Evolutionary conservation across 2,888 invertebrate genomes (phyloP).

Genomic region (Dione juno): DNA sequence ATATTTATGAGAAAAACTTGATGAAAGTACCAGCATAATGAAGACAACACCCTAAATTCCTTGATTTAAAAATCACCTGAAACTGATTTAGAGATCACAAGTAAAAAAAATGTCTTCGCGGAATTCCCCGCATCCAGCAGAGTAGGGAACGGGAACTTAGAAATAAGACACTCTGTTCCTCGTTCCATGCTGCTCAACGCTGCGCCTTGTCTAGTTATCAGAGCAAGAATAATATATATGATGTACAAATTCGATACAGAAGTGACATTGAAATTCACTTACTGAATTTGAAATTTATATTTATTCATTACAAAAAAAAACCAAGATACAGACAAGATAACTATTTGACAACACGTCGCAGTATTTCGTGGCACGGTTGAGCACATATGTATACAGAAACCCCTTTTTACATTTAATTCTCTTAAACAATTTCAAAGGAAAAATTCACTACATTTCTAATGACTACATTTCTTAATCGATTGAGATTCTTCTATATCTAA

Average conservation of each 20-base stretch:
- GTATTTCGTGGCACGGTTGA: not conserved
- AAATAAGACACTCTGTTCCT: too few species aligned
- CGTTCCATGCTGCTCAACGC: too few species aligned
- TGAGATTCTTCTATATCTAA: conserved; percentile 3
- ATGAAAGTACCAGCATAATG: conserved; percentile 3
- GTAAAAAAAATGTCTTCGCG: not conserved
- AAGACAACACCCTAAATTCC: conserved; percentile 2
- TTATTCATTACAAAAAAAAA: too few species aligned
- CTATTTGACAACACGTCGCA: not conserved
- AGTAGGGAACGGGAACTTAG: not conserved
- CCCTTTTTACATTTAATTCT: not conserved
- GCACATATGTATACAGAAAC: not conserved
- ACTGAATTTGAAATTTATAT: too few species aligned
- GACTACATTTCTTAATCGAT: conserved; percentile 2
- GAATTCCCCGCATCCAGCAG: not conserved
- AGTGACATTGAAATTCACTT: too few species aligned
- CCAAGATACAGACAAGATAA: not conserved
- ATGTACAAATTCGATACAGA: too few species aligned
- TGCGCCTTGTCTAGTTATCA: too few species aligned
- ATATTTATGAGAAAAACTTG: not conserved
- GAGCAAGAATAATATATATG: too few species aligned
- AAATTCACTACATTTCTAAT: too few species aligned
- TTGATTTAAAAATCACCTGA: not conserved
- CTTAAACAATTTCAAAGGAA: not conserved
- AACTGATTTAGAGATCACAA: too few species aligned